Percentiles rank a stretch among this genome's conserved stretches.
phyloP scores from a whole-genome alignment of 2,113 vertebrate genomes.

The Hipposideros armiger region DNA sequence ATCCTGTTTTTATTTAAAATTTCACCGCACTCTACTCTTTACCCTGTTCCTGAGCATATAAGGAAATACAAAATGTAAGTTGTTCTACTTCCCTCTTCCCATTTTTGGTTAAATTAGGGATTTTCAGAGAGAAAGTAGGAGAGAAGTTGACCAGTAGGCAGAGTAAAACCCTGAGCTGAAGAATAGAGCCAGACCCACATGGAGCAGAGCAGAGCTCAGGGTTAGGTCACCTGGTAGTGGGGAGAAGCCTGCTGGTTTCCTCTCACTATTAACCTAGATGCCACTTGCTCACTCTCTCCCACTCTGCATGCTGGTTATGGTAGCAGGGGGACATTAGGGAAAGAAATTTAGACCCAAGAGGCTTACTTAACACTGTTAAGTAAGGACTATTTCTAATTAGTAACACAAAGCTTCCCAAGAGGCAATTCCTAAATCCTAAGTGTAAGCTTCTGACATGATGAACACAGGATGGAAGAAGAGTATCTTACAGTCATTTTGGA shows the following conservation, averaged over 20 bases:
- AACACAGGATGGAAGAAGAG: neutral
- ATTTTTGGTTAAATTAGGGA: slow-evolving; percentile 9
- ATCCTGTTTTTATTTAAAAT: slow-evolving; percentile 44
- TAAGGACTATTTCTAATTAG: slow-evolving; percentile 56
- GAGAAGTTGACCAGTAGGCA: neutral
- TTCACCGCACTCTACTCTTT: neutral
- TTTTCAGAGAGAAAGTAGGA: slow-evolving; percentile 52
- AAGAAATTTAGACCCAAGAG: neutral
- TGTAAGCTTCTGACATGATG: slow-evolving; percentile 24
- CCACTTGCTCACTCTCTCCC: neutral
- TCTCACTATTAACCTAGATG: slow-evolving; percentile 16
- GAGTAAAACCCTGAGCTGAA: slow-evolving; percentile 40
- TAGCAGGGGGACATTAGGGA: neutral
- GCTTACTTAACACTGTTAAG: slow-evolving; percentile 31
- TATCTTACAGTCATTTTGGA: slow-evolving; percentile 32
- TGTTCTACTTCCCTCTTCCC: neutral
- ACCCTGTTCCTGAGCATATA: slow-evolving; percentile 8
- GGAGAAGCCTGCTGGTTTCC: neutral
- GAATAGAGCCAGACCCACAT: neutral
- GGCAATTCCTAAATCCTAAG: slow-evolving; percentile 36
- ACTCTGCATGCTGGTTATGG: neutral
- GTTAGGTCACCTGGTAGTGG: neutral
- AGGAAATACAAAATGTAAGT: slow-evolving; percentile 10
- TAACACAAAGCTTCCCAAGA: slow-evolving; percentile 46
- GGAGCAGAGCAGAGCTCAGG: neutral